Evolutionary conservation across 2,888 invertebrate species (phyloP).

Genomic region (Ganaspis brasiliensis): DNA sequence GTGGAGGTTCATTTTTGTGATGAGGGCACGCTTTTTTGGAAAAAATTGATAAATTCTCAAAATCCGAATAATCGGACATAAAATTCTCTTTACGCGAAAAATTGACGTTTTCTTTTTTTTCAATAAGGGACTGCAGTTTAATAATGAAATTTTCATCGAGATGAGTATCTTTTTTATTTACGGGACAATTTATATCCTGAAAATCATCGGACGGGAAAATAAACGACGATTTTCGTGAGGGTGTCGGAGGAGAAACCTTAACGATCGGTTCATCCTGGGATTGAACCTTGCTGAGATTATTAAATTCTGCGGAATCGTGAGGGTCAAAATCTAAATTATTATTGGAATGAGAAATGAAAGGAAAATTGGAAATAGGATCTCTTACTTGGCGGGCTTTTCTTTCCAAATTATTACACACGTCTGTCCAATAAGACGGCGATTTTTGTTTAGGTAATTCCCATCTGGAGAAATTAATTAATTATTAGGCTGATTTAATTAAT

Average conservation of each 20-base stretch:
- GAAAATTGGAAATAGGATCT: slow-evolving; percentile 59
- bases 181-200: background rate
- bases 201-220: slow-evolving; percentile 30
- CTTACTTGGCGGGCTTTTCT: slow-evolving; percentile 70
- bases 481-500: no score
- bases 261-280: slow-evolving; percentile 55
- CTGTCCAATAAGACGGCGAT: slow-evolving; percentile 69
- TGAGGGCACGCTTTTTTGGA: slow-evolving; percentile 57
- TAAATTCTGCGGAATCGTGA: slow-evolving; percentile 38
- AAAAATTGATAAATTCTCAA: slow-evolving; percentile 47
- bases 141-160: slow-evolving; percentile 4
- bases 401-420: slow-evolving; percentile 68
- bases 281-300: slow-evolving; percentile 36
- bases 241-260: slow-evolving; percentile 59
- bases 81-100: background rate
- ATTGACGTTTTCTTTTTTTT: background rate
- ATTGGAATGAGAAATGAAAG: slow-evolving; percentile 45
- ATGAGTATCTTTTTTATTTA: background rate
- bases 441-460: slow-evolving; percentile 68
- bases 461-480: slow-evolving; percentile 58
- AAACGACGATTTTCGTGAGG: slow-evolving; percentile 25
- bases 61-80: background rate
- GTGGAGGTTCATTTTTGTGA: slow-evolving; percentile 54
- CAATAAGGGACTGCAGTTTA: background rate
- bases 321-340: slow-evolving; percentile 22